phyloP scores from a whole-genome alignment of 2,888 invertebrate species.

The Allolobophora icterica region DNA sequence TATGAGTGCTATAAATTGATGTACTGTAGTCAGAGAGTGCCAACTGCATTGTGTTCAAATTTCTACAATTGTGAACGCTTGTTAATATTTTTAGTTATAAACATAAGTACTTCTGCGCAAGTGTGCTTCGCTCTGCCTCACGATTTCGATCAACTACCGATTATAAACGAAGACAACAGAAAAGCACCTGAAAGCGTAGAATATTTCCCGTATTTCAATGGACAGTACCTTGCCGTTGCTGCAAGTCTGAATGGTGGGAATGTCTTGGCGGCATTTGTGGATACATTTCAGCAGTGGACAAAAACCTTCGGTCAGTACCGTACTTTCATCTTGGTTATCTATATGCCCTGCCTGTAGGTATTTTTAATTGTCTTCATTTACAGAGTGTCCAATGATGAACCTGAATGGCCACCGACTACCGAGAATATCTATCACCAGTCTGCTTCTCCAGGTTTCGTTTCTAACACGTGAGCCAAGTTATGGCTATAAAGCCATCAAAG shows the following conservation, averaged over 20 bases:
- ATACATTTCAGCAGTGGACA: slow-evolving; percentile 80
- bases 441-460: too few relatives aligned
- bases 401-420: too few relatives aligned
- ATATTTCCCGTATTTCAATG: slow-evolving; percentile 73
- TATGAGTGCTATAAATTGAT: background rate
- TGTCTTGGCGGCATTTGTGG: slow-evolving; percentile 80
- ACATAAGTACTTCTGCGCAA: slow-evolving; percentile 87
- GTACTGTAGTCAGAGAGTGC: background rate
- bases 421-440: too few relatives aligned
- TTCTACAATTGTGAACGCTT: background rate
- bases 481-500: too few relatives aligned
- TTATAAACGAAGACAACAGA: slow-evolving; percentile 40
- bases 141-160: slow-evolving; percentile 49
- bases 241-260: slow-evolving; percentile 87
- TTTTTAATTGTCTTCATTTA: too few relatives aligned
- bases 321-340: background rate
- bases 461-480: too few relatives aligned
- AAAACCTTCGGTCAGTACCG: slow-evolving; percentile 71
- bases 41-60: background rate
- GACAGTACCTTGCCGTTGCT: slow-evolving; percentile 76
- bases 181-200: slow-evolving; percentile 69
- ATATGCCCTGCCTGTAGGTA: background rate
- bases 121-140: slow-evolving; percentile 70
- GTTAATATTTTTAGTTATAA: slow-evolving; percentile 72
- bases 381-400: too few relatives aligned